Conservation (phyloP, 2,113 vertebrate genomes). For the Corydoras maculifer region DNA sequence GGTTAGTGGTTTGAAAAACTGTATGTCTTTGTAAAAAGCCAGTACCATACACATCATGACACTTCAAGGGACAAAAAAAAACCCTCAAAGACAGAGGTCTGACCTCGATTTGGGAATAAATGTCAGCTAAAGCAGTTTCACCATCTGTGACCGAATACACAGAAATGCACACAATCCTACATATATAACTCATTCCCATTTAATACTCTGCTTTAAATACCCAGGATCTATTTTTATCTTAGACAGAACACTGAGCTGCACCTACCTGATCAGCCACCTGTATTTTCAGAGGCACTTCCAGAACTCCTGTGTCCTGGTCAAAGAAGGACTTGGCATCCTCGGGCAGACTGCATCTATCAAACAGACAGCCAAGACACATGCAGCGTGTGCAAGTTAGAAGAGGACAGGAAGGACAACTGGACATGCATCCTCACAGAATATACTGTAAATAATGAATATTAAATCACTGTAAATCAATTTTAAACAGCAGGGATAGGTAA, state of each 20-base stretch:
- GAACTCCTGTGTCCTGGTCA: constrained; percentile 70
- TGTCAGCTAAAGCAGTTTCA: too few species aligned
- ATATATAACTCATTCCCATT: background rate
- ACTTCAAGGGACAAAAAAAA: too few species aligned
- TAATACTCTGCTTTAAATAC: background rate
- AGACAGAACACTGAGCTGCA: background rate
- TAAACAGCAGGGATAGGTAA: too few species aligned
- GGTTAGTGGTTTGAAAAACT: too few species aligned
- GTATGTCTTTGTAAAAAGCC: too few species aligned
- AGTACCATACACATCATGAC: too few species aligned
- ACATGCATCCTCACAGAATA: background rate
- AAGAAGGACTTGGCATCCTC: constrained; percentile 75
- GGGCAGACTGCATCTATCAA: constrained; percentile 68
- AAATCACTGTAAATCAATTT: too few species aligned
- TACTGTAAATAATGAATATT: too few species aligned
- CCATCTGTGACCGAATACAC: too few species aligned
- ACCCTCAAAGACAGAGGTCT: too few species aligned
- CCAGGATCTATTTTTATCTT: constrained; percentile 7
- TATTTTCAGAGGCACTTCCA: constrained; percentile 77
- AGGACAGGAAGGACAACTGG: background rate
- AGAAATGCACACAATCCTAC: background rate
- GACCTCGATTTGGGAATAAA: too few species aligned
- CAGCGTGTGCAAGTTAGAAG: background rate
- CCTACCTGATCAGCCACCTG: constrained; percentile 76
- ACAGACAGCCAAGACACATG: constrained; percentile 31